Evolutionary conservation across 2,888 invertebrate genomes (phyloP), one percentile per base, ranked within the genome.

Genomic region (Acronicta leporina): DNA sequence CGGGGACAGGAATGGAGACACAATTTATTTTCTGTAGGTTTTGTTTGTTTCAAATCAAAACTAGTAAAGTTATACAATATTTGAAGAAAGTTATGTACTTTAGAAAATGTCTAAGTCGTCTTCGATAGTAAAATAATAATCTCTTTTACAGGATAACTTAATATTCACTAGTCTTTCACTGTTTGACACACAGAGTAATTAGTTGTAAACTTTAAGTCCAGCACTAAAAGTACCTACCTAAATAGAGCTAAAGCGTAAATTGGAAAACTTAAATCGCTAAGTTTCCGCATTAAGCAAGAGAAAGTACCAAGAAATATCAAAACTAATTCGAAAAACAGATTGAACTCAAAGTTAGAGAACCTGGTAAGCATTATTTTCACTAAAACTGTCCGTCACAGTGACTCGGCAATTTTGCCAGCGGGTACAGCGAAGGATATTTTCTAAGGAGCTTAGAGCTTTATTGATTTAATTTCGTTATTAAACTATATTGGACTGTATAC

Each of bases 401-500:
- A 51, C 60, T 62, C 52, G 43, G 60, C 49, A 14, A 49, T 59
- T 63, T 48, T 46, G 42, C 50, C 49, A 75, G 66, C 68, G 43
- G 55, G 68, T 76, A 75, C 75, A 70, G 76, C 73, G 76, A 79
- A 79, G 76, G 69, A 71, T 73, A 75, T 76, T 81, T 79, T 75
- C 62, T 61, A 59, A 54, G 61, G 68, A 69, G 50, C 10, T 10
- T 3, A 9, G 10, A n/a, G n/a, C n/a, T n/a, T 7, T 2, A 5
- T 30, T 30, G 5, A 30, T 10, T 30, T 30, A 10, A 72, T 63
- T n/a, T 60, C 52, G 67, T 55, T 70, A 74, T 11, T 20, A 20
- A 2, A 20, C 20, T 20, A 20, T 20, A 20, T 20, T 20, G 20
- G 20, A 3, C 2, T 20, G 20, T 20, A 20, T 20, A 20, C 20